Percentiles rank a stretch among this genome's conserved stretches.
Evolutionary conservation across 2,888 invertebrate genomes (phyloP).

Genomic region (Drosophila planitibia): DNA sequence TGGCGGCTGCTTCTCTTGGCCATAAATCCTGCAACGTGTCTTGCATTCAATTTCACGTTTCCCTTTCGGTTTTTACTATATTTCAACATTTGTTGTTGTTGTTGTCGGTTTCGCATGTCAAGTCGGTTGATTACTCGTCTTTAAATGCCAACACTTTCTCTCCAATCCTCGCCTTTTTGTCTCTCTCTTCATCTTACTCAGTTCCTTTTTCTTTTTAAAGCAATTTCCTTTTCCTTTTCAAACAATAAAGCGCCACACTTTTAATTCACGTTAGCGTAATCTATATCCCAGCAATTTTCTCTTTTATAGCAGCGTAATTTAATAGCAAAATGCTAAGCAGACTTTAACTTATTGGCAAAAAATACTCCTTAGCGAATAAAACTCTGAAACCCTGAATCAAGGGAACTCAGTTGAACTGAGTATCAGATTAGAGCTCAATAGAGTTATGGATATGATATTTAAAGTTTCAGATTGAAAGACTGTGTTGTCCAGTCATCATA

Average conservation of each 20-base stretch:
- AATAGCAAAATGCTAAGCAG: neutral
- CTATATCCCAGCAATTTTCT: neutral
- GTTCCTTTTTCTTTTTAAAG: neutral
- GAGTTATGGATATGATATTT: neutral
- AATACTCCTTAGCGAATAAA: neutral
- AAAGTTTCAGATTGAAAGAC: neutral
- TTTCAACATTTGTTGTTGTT: constrained; percentile 16
- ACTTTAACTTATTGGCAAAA: neutral
- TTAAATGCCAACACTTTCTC: constrained; percentile 18
- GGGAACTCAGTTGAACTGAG: neutral
- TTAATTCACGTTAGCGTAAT: neutral
- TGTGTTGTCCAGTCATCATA: neutral
- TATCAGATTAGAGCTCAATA: neutral
- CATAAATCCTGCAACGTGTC: constrained; percentile 74
- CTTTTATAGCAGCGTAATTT: neutral
- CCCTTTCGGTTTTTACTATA: constrained; percentile 25
- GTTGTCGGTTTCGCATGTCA: constrained; percentile 26
- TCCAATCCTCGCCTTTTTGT: neutral
- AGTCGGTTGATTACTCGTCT: constrained; percentile 24
- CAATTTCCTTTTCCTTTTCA: neutral
- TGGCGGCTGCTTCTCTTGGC: constrained; percentile 59
- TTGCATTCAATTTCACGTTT: constrained; percentile 67
- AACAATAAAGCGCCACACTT: neutral
- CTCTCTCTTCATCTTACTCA: neutral
- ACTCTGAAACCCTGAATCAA: neutral